Conservation (phyloP, 2,888 invertebrate genomes). For the Junonia oenone region DNA sequence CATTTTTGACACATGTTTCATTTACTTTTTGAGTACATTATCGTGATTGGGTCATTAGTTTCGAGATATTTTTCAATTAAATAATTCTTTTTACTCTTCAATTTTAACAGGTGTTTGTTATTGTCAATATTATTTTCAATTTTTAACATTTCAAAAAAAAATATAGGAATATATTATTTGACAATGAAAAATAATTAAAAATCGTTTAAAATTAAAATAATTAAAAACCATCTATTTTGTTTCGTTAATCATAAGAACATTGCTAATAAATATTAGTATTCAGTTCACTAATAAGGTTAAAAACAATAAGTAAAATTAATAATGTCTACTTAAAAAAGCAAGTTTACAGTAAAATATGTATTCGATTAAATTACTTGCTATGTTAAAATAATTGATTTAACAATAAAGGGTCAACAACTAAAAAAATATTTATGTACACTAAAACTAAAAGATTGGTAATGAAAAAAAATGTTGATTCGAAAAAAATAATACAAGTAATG, state of each 20-base stretch:
- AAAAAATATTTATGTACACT: slow-evolving; percentile 65
- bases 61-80: slow-evolving; percentile 16
- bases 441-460: slow-evolving; percentile 44
- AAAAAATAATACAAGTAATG: slow-evolving; percentile 17
- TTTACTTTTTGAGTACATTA: slow-evolving; percentile 41
- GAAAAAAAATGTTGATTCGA: slow-evolving; percentile 28
- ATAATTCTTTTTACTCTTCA: slow-evolving; percentile 2
- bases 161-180: neutral
- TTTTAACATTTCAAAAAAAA: slow-evolving; percentile 1
- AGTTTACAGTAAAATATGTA: slow-evolving; percentile 46
- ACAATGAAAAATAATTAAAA: neutral
- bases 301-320: slow-evolving; percentile 44
- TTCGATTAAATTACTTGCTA: slow-evolving; percentile 50
- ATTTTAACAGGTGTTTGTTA: slow-evolving; percentile 2
- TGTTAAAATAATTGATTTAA: slow-evolving; percentile 49
- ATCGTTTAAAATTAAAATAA: slow-evolving; percentile 21
- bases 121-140: slow-evolving; percentile 6
- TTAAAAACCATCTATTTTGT: slow-evolving; percentile 40
- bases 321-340: slow-evolving; percentile 49
- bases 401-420: slow-evolving; percentile 64
- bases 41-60: slow-evolving; percentile 5
- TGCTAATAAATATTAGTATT: slow-evolving; percentile 51
- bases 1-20: slow-evolving; percentile 62
- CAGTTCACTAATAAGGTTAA: slow-evolving; percentile 54
- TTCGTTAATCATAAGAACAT: slow-evolving; percentile 49